Percentiles rank a stretch among this genome's conserved stretches.
These are phyloP conservation scores for Spatula versicolor DNA, from an alignment of 2,797 vertebrate species.

Conservation along the genomic window DNA sequence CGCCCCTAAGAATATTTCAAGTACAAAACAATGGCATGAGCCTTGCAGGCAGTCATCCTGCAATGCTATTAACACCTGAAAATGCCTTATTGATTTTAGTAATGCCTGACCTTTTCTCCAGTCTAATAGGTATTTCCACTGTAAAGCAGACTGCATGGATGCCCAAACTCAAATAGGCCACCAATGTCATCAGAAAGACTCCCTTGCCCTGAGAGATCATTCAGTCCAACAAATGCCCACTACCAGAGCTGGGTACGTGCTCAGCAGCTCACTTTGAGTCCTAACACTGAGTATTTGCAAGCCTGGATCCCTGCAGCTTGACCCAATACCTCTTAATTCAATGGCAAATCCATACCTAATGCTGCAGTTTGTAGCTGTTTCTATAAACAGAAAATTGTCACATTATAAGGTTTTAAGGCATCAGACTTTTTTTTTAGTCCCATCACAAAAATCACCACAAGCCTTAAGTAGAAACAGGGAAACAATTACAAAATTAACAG, in stretches of 20 bases:
- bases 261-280: not conserved
- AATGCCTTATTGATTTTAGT: not conserved
- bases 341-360: not conserved
- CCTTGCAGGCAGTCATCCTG: not conserved
- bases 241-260: accelerated
- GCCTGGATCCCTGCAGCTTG: not conserved
- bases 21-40: not conserved
- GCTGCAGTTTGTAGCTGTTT: not conserved
- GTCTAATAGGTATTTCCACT: not conserved
- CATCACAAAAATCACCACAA: not conserved
- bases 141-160: not conserved
- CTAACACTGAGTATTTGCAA: not conserved
- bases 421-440: not conserved
- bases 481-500: not conserved
- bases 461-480: not conserved
- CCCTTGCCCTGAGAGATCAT: not conserved
- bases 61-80: not conserved
- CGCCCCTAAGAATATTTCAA: not conserved
- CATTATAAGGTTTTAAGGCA: not conserved
- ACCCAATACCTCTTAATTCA: not conserved
- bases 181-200: not conserved
- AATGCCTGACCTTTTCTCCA: not conserved
- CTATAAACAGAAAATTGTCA: not conserved
- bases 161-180: not conserved
- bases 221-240: not conserved